A percentile compares a stretch with the other conserved stretches of the same genome.
These are phyloP conservation scores for Adineta ricciae DNA, from an alignment of 2,888 invertebrate genomes.

Conservation along the genomic window DNA sequence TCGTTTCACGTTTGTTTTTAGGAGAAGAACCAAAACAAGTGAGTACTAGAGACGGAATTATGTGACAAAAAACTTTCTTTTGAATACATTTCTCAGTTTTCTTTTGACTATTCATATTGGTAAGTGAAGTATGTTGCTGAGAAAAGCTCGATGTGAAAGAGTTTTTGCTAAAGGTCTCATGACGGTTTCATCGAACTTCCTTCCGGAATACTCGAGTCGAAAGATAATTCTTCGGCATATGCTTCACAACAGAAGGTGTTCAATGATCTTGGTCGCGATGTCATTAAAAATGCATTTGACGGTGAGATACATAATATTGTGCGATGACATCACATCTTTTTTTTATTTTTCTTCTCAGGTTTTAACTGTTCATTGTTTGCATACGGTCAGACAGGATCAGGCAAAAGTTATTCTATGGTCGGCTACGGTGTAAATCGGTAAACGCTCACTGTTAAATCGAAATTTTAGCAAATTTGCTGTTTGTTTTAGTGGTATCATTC, in stretches of 20 bases:
- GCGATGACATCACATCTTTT: neutral
- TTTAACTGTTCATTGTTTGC: constrained; percentile 51
- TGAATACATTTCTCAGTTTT: constrained; percentile 37
- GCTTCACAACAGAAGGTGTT: constrained; percentile 48
- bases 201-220: constrained; percentile 42
- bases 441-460: too few relatives aligned
- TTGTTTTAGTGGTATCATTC: constrained; percentile 48
- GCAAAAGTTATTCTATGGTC: constrained; percentile 51
- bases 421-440: constrained; percentile 48
- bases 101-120: constrained; percentile 50
- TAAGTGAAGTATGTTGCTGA: constrained; percentile 38
- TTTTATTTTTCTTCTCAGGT: constrained; percentile 38
- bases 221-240: constrained; percentile 40
- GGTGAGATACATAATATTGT: constrained; percentile 37
- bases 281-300: constrained; percentile 50
- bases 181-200: constrained; percentile 43
- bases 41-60: neutral
- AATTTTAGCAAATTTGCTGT: neutral
- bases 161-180: constrained; percentile 47
- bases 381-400: constrained; percentile 51
- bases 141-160: neutral
- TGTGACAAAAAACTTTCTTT: neutral
- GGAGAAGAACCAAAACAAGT: constrained; percentile 38
- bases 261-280: constrained; percentile 47
- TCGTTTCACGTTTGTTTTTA: constrained; percentile 32